These are phyloP conservation scores for Anoncus sp. DNA, from an alignment of 2,888 invertebrate genomes.

Conservation along the genomic window DNA sequence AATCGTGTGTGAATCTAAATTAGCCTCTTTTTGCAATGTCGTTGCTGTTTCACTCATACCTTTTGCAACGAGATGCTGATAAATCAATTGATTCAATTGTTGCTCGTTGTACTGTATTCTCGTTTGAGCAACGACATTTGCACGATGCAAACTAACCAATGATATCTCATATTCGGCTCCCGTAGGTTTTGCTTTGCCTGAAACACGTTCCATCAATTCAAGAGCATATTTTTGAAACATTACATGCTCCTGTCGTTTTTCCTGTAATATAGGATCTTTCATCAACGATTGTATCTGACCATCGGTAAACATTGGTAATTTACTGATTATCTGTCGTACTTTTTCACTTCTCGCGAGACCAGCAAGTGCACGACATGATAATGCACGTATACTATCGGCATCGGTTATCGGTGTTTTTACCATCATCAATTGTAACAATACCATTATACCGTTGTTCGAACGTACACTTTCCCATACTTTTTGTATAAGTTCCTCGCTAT, in stretches of 20 bases:
- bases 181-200: slow-evolving; percentile 94
- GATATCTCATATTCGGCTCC: slow-evolving; percentile 93
- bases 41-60: slow-evolving; percentile 90
- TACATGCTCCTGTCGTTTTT: slow-evolving; percentile 97
- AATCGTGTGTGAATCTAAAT: slow-evolving; percentile 86
- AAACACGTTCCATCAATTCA: slow-evolving; percentile 94
- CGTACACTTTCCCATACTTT: slow-evolving; percentile 98
- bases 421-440: slow-evolving; percentile 94
- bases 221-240: slow-evolving; percentile 97
- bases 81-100: slow-evolving; percentile 96
- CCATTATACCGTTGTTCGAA: slow-evolving; percentile 98
- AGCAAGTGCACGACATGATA: slow-evolving; percentile 96
- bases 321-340: slow-evolving; percentile 97
- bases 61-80: slow-evolving; percentile 92
- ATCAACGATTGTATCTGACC: slow-evolving; percentile 97
- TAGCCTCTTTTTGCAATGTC: slow-evolving; percentile 91
- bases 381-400: slow-evolving; percentile 96
- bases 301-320: slow-evolving; percentile 96
- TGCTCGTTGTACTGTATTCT: slow-evolving; percentile 97
- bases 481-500: slow-evolving; percentile 93
- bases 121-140: slow-evolving; percentile 98
- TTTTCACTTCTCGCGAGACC: slow-evolving; percentile 97
- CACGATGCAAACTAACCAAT: slow-evolving; percentile 94
- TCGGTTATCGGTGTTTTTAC: slow-evolving; percentile 98
- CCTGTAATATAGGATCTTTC: slow-evolving; percentile 98